Conservation (phyloP, 2,113 vertebrate genomes). For the Accipiter virgatus region DNA sequence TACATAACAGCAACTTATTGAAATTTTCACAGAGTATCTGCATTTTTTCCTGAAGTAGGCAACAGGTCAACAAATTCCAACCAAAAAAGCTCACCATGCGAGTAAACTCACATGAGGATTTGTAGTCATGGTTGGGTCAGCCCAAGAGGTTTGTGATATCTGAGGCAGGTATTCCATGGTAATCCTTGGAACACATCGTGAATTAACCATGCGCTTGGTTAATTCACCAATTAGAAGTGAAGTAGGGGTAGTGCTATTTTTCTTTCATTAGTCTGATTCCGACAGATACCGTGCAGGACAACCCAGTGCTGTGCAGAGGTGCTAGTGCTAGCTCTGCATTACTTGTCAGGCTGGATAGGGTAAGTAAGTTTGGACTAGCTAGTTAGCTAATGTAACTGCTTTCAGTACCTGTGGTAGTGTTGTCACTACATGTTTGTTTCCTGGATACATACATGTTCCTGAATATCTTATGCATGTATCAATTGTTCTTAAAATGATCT, state of each 20-base stretch:
- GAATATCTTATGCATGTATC: neutral
- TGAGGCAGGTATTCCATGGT: neutral
- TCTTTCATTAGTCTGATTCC: neutral
- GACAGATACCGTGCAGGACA: neutral
- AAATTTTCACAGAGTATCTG: neutral
- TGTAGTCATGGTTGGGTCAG: neutral
- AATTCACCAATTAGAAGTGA: neutral
- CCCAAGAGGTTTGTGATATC: neutral
- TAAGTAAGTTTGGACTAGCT: neutral
- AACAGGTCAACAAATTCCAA: neutral
- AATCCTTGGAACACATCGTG: neutral
- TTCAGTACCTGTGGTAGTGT: neutral
- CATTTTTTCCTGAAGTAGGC: neutral
- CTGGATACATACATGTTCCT: neutral
- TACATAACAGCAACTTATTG: neutral
- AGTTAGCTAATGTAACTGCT: neutral
- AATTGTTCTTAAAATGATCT: neutral
- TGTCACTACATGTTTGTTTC: neutral
- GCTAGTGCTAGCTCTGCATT: neutral
- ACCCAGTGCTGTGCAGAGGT: neutral
- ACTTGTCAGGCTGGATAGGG: neutral
- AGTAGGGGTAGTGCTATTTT: neutral
- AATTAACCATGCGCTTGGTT: neutral
- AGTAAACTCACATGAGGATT: neutral
- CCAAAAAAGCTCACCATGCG: neutral